Conservation (phyloP, 2,888 invertebrate species). For the Drosophila cognata region DNA sequence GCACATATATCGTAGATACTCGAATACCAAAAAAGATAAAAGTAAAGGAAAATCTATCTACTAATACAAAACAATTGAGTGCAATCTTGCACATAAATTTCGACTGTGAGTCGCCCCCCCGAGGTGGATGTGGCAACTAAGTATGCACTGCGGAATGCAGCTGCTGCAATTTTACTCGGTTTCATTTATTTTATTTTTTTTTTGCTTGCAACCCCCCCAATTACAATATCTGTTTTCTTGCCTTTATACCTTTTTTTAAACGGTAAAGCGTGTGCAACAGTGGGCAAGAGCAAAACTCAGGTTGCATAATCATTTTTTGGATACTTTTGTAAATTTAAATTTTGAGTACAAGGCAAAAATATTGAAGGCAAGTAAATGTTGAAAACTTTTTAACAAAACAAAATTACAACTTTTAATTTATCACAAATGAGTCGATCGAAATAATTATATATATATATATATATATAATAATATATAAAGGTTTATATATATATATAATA, state of each 20-base stretch:
- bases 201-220: constrained; percentile 20
- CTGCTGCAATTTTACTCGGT: constrained; percentile 64
- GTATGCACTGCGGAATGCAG: constrained; percentile 42
- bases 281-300: constrained; percentile 36
- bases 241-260: constrained; percentile 73
- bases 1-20: constrained; percentile 61
- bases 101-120: constrained; percentile 30
- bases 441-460: not conserved
- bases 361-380: not conserved
- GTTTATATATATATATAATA: not conserved
- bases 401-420: not conserved
- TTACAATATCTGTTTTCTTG: constrained; percentile 75
- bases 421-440: not conserved
- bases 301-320: not conserved
- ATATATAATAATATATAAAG: not conserved
- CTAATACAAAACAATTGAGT: constrained; percentile 77
- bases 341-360: not conserved
- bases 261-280: constrained; percentile 64
- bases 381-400: not conserved
- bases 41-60: constrained; percentile 38
- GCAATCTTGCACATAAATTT: constrained; percentile 75
- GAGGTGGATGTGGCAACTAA: constrained; percentile 21
- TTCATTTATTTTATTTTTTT: constrained; percentile 18
- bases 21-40: constrained; percentile 1
- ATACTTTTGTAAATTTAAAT: not conserved